Percentiles rank a stretch among this genome's conserved stretches.
These are phyloP conservation scores for Platerodrilus igneus DNA, from an alignment of 2,888 invertebrate species.

Conservation along the genomic window DNA sequence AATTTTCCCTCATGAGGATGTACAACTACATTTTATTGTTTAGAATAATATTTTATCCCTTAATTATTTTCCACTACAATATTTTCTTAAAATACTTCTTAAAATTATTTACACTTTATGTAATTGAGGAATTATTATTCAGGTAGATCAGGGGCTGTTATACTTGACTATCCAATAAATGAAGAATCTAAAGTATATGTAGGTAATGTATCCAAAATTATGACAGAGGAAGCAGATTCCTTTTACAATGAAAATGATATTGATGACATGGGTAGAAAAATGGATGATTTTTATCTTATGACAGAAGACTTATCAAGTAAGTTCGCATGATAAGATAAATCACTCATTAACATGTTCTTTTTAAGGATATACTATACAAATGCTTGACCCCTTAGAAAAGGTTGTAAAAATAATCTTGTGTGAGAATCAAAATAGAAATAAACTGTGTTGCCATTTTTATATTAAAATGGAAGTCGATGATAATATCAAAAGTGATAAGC, in stretches of 20 bases:
- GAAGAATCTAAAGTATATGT: slow-evolving; percentile 18
- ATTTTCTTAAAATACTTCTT: too few species aligned
- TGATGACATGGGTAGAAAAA: slow-evolving; percentile 30
- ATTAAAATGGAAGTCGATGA: slow-evolving; percentile 12
- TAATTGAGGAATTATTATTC: too few species aligned
- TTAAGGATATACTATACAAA: slow-evolving; percentile 6
- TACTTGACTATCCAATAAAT: slow-evolving; percentile 12
- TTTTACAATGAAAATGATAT: slow-evolving; percentile 21
- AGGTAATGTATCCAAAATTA: slow-evolving; percentile 11
- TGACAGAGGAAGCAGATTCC: slow-evolving; percentile 4
- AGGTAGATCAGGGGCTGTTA: slow-evolving; percentile 18
- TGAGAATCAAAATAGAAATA: slow-evolving; percentile 15
- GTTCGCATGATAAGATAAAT: background rate
- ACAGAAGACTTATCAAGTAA: slow-evolving; percentile 42
- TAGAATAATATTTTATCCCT: too few species aligned
- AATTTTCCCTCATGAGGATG: too few species aligned
- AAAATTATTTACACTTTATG: too few species aligned
- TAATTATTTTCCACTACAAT: too few species aligned
- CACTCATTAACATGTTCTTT: background rate
- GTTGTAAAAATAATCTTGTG: slow-evolving; percentile 5
- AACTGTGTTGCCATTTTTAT: slow-evolving; percentile 44
- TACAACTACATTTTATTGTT: too few species aligned
- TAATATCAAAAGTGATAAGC: background rate
- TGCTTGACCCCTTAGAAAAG: background rate
- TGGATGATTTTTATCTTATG: slow-evolving; percentile 47